phyloP scores from a whole-genome alignment of 2,113 vertebrate genomes.

The Phalacrocorax aristotelis region DNA sequence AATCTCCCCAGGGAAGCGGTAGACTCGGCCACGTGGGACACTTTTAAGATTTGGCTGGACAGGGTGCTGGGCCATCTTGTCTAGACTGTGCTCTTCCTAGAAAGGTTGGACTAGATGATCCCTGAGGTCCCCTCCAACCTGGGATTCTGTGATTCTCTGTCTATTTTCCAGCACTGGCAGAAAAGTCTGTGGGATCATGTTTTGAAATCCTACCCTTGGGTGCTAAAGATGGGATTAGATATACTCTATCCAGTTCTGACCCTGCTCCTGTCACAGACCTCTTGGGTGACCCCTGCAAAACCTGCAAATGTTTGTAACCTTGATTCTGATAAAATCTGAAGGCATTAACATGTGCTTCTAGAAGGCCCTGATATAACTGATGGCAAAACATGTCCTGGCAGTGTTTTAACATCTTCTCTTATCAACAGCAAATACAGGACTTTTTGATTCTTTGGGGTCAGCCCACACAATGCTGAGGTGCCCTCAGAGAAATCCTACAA shows the following conservation, averaged over 20 bases:
- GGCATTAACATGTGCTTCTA: neutral
- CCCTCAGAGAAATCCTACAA: neutral
- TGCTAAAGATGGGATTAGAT: neutral
- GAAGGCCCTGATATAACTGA: neutral
- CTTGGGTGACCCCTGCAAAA: neutral
- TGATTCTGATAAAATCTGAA: accelerated
- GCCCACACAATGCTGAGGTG: neutral
- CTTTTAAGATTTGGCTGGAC: too few relatives aligned
- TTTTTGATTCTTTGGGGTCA: neutral
- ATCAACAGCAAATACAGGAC: neutral
- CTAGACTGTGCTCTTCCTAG: too few relatives aligned
- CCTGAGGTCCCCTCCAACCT: too few relatives aligned
- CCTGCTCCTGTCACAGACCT: neutral
- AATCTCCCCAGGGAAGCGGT: too few relatives aligned
- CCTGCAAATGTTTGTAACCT: neutral
- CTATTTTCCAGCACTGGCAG: neutral
- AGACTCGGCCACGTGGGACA: too few relatives aligned
- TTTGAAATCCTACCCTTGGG: neutral
- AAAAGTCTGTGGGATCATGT: neutral
- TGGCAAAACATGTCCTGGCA: neutral
- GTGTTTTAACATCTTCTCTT: neutral
- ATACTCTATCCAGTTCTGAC: neutral
- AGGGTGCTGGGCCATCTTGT: too few relatives aligned
- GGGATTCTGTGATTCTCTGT: neutral
- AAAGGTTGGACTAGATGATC: too few relatives aligned